Conservation (phyloP, 2,113 vertebrate species). For the Grallaria varia region DNA sequence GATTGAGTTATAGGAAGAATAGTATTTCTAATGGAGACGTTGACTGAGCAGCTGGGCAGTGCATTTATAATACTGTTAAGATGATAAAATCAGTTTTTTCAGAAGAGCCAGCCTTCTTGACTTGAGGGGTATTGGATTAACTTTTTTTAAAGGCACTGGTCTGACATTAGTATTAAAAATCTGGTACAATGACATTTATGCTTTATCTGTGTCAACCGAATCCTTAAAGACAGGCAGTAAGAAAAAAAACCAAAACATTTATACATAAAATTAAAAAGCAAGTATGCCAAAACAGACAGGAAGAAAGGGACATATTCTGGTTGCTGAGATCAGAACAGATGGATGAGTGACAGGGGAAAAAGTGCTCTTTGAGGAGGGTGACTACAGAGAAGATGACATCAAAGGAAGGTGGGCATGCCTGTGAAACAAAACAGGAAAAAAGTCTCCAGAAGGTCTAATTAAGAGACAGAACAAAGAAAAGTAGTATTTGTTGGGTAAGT, state of each 20-base stretch:
- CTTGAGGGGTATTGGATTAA: constrained; percentile 17
- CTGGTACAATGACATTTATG: neutral
- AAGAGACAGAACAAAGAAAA: neutral
- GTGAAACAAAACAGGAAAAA: neutral
- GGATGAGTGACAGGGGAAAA: neutral
- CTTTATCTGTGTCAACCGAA: neutral
- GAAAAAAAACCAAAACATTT: neutral
- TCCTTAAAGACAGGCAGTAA: neutral
- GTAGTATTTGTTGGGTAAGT: neutral
- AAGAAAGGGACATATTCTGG: neutral
- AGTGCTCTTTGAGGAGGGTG: neutral
- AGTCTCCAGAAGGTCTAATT: neutral
- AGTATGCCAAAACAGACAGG: neutral
- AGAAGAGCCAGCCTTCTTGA: neutral
- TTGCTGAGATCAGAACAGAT: neutral
- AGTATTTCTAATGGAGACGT: constrained; percentile 28
- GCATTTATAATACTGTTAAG: neutral
- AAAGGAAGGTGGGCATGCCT: neutral
- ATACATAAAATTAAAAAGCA: neutral
- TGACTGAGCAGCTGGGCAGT: neutral
- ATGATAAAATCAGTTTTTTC: neutral
- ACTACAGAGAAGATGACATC: neutral
- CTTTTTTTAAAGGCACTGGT: constrained; percentile 20
- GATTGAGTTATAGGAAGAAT: constrained; percentile 9
- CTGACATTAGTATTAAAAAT: neutral